phyloP scores from a whole-genome alignment of 2,888 invertebrate genomes.

The Pseudococcus longispinus region DNA sequence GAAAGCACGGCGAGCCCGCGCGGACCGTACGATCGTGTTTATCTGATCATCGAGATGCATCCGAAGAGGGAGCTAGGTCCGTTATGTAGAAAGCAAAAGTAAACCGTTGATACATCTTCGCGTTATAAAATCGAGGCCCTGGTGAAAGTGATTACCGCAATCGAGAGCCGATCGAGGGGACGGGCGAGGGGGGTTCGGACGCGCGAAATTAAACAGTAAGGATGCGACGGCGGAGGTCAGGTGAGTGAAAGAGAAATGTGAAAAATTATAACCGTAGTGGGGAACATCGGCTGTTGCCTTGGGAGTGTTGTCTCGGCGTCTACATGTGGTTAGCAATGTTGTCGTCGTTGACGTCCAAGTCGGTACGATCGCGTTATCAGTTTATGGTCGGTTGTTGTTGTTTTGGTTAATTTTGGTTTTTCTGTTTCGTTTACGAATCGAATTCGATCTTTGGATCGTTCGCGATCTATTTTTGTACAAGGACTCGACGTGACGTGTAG shows the following conservation, averaged over 20 bases:
- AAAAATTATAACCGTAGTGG: constrained; percentile 25
- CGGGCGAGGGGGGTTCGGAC: background rate
- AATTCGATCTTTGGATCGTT: background rate
- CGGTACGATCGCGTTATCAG: constrained; percentile 52
- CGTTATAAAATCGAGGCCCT: constrained; percentile 6
- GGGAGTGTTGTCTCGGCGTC: constrained; percentile 48
- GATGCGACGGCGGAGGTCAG: constrained; percentile 50
- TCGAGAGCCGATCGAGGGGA: background rate
- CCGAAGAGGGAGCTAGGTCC: constrained; percentile 5
- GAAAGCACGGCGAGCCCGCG: background rate
- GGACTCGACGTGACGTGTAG: background rate
- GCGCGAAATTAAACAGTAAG: constrained; percentile 30
- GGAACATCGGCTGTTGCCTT: constrained; percentile 42
- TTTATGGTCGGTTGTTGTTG: constrained; percentile 4
- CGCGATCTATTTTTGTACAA: background rate
- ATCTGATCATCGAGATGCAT: background rate
- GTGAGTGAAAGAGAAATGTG: constrained; percentile 50
- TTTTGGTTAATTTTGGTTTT: background rate
- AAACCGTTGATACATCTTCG: constrained; percentile 3
- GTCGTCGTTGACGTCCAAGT: constrained; percentile 52
- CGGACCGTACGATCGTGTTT: background rate
- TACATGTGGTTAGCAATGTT: constrained; percentile 52
- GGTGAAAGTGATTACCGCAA: constrained; percentile 56
- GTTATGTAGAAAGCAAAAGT: constrained; percentile 47
- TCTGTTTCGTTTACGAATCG: background rate